Evolutionary conservation across 2,888 invertebrate species (phyloP).

Genomic region (Deilephila porcellus): DNA sequence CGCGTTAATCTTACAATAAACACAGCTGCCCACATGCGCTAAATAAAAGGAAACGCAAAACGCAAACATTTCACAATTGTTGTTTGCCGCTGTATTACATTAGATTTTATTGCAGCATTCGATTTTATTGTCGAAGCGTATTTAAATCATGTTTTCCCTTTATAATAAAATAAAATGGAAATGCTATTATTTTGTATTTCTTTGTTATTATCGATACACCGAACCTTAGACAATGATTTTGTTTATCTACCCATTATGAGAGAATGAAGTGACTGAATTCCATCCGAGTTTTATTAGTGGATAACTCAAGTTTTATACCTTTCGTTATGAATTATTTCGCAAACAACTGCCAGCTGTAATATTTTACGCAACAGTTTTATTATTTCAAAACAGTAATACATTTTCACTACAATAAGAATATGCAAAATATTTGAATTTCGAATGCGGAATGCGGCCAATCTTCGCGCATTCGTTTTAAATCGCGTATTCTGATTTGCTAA

Average conservation of each 20-base stretch:
- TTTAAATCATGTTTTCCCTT: constrained; percentile 19
- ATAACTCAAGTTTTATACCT: constrained; percentile 4
- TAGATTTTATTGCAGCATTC: constrained; percentile 34
- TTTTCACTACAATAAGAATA: constrained; percentile 2
- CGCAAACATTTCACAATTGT: constrained; percentile 32
- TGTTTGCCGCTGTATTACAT: constrained; percentile 32
- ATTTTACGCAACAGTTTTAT: not conserved
- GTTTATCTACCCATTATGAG: constrained; percentile 2
- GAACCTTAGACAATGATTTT: constrained; percentile 5
- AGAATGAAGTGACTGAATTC: not conserved
- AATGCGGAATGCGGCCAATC: not conserved
- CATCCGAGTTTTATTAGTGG: not conserved
- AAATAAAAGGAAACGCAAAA: constrained; percentile 30
- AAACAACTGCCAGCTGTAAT: not conserved
- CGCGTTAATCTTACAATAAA: constrained; percentile 17
- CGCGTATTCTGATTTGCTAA: constrained; percentile 4
- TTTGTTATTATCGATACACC: not conserved
- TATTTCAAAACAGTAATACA: not conserved
- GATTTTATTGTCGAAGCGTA: constrained; percentile 32
- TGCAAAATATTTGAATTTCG: constrained; percentile 4
- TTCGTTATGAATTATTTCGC: not conserved
- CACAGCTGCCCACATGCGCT: constrained; percentile 9
- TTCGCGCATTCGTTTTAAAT: constrained; percentile 1
- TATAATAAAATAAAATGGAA: not conserved
- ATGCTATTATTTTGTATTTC: not conserved